Evolutionary conservation across 2,113 vertebrate species (phyloP), one percentile per base, ranked within the genome.

Genomic region (Carettochelys insculpta): DNA sequence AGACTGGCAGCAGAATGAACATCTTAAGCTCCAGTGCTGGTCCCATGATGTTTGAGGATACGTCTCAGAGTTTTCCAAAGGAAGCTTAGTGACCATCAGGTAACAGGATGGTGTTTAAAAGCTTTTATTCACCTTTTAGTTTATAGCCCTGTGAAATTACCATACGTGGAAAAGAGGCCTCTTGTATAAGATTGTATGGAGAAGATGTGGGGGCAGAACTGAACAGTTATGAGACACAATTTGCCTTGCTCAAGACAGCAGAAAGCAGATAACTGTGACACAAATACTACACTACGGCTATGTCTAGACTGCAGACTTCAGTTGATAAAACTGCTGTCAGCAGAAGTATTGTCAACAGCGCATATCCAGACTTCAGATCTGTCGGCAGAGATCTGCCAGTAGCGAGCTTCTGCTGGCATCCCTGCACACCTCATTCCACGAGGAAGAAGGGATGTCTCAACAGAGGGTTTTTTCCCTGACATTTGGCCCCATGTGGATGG

Each of bases 11-110:
- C 51, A 77, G 43, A 68, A 92, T 17, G 48, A 52, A 82, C 85
- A 88, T 77, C 17, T 85, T 80, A 87, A 88, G 92, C 77, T 79
- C n/a, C 11, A 12, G 3, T 7, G 54, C 54, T 90, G 80, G 29
- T 78, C 87, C 48, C 52, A 50, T 95, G 96, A 91, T 89, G 87
- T 95, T 86, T 93, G 82, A 61, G 80, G 38, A 4, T 77, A 19
- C 52, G 54, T 48, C 31, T 92, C 68, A 79, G 90, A 80, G 17
- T 61, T 71, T 79, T 43, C 75, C 12, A 34, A 4, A 29, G 4
- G 2, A 22, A 90, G 20, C n/a, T 24, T 68, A n/a, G 65, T 19
- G 38, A 68, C n/a, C 8, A 38, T 11, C 65, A 9, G 77, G 80
- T 71, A 95, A 86, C 14, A 53, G 82, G 9, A 52, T 34, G 41